Percentiles rank a stretch among this genome's conserved stretches.
Evolutionary conservation across 2,113 vertebrate genomes (phyloP).

Genomic region (Poeciliopsis retropinna): DNA sequence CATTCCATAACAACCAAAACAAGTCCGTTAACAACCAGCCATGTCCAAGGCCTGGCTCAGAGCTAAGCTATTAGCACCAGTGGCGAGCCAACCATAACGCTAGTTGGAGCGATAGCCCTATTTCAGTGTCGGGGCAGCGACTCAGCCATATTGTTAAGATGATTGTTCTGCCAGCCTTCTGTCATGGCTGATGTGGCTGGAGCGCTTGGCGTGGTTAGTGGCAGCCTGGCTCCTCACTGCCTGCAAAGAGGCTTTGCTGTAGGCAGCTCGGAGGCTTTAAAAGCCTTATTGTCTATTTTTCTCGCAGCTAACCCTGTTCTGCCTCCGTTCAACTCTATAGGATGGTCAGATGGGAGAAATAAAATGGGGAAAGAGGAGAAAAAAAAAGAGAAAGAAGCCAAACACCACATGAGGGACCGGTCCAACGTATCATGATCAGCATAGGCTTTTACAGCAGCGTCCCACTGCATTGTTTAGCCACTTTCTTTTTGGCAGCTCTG

Average conservation of each 20-base stretch:
- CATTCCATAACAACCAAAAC: constrained; percentile 69
- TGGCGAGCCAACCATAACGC: constrained; percentile 65
- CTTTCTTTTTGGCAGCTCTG: constrained; percentile 73
- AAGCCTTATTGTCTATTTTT: constrained; percentile 81
- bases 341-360: constrained; percentile 64
- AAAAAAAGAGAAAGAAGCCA: constrained; percentile 63
- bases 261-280: constrained; percentile 81
- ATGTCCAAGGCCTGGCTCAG: constrained; percentile 60
- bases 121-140: constrained; percentile 77
- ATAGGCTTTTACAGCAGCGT: constrained; percentile 72
- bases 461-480: constrained; percentile 71
- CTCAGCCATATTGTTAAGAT: constrained; percentile 81
- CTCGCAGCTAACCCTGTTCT: constrained; percentile 70
- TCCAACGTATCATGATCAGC: constrained; percentile 78
- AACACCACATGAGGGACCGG: constrained; percentile 65
- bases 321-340: constrained; percentile 65
- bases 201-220: constrained; percentile 70
- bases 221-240: constrained; percentile 68
- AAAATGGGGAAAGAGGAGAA: constrained; percentile 44
- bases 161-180: constrained; percentile 82
- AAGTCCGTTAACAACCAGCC: constrained; percentile 44
- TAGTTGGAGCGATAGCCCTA: constrained; percentile 74
- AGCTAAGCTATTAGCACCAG: constrained; percentile 71
- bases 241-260: constrained; percentile 82
- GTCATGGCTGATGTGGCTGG: constrained; percentile 80